A percentile compares a stretch with the other conserved stretches of the same genome.
phyloP scores from a whole-genome alignment of 2,888 invertebrate species.

The Operophtera brumata region DNA sequence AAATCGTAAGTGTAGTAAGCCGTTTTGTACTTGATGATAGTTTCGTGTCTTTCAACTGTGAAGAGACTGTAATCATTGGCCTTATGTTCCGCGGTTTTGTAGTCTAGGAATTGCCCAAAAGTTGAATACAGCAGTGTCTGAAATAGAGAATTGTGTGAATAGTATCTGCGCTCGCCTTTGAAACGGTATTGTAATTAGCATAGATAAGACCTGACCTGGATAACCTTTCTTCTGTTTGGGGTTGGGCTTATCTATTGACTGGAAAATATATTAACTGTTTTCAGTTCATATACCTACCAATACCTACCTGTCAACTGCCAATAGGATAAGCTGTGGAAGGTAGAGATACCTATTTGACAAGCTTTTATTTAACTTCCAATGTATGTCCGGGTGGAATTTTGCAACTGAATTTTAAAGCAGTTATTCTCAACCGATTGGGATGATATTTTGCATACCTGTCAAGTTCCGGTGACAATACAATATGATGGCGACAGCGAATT shows the following conservation, averaged over 20 bases:
- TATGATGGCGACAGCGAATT: too few species aligned
- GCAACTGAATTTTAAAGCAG: too few species aligned
- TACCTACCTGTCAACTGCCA: too few species aligned
- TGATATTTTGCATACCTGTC: too few species aligned
- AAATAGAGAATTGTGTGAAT: slow-evolving; percentile 21
- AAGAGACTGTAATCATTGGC: slow-evolving; percentile 68
- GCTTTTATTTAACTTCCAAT: too few species aligned
- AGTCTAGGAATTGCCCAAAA: slow-evolving; percentile 90
- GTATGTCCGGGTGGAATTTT: too few species aligned
- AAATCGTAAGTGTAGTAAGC: slow-evolving; percentile 93
- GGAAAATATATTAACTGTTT: too few species aligned
- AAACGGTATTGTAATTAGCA: neutral
- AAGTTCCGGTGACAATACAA: too few species aligned
- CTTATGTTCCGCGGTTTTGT: slow-evolving; percentile 75
- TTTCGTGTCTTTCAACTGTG: slow-evolving; percentile 89
- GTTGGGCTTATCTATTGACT: neutral
- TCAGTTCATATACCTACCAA: too few species aligned
- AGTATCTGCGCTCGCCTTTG: neutral
- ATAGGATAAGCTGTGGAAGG: too few species aligned
- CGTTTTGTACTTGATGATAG: slow-evolving; percentile 92
- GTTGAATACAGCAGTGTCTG: slow-evolving; percentile 81
- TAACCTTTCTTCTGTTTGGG: slow-evolving; percentile 1
- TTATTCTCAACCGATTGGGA: too few species aligned
- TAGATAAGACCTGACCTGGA: neutral
- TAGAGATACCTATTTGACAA: too few species aligned